Conservation (phyloP, 2,113 vertebrate genomes). For the Aptenodytes forsteri region DNA sequence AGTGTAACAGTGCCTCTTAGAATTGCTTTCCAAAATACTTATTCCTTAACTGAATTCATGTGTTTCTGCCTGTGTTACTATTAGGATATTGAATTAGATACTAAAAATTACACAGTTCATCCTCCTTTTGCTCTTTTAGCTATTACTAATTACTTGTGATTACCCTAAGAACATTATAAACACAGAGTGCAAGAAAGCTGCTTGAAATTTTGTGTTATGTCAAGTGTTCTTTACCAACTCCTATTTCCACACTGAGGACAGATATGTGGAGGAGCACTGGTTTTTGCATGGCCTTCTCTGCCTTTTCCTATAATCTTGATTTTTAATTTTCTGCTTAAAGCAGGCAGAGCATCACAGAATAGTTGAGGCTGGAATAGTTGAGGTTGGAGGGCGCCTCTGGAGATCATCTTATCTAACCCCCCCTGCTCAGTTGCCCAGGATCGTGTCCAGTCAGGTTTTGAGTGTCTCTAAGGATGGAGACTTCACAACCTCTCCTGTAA, state of each 20-base stretch:
- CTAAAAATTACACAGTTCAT: neutral
- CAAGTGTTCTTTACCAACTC: neutral
- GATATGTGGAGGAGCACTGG: neutral
- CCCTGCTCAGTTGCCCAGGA: neutral
- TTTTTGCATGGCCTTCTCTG: neutral
- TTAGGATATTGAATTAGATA: neutral
- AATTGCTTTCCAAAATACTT: conserved; percentile 7
- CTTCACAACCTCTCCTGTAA: neutral
- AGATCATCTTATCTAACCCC: neutral
- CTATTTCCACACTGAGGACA: neutral
- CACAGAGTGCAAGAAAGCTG: neutral
- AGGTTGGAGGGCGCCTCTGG: neutral
- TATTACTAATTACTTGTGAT: neutral
- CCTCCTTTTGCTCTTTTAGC: neutral
- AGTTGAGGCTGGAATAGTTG: neutral
- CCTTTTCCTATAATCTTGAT: neutral
- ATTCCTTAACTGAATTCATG: neutral
- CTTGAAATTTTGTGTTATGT: neutral
- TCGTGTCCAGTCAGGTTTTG: neutral
- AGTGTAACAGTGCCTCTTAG: neutral
- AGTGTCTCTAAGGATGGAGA: neutral
- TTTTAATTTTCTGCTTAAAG: conserved; percentile 19
- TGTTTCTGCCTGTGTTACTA: neutral
- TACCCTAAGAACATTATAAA: neutral
- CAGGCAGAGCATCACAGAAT: neutral